These are phyloP conservation scores for Cyclophora punctaria DNA, from an alignment of 2,888 invertebrate genomes.

Conservation along the genomic window DNA sequence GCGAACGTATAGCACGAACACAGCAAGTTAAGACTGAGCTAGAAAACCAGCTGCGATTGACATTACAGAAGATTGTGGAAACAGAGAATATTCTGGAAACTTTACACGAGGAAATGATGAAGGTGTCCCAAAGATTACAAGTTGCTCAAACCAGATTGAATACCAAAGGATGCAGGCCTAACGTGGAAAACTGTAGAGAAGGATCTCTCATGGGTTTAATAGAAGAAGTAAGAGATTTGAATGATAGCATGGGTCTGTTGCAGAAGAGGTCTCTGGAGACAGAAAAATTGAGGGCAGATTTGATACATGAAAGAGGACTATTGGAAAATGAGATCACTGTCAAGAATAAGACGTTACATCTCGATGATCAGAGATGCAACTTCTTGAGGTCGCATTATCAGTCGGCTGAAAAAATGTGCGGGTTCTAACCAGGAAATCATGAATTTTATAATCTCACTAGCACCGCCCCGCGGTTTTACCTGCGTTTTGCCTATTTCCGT, in stretches of 20 bases:
- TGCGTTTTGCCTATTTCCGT: no score
- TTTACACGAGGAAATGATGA: constrained; percentile 57
- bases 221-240: constrained; percentile 60
- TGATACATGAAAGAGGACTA: constrained; percentile 56
- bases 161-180: constrained; percentile 53
- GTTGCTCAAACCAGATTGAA: constrained; percentile 64
- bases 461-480: no score
- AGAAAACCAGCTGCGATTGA: constrained; percentile 79
- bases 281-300: constrained; percentile 49
- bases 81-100: constrained; percentile 60
- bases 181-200: constrained; percentile 64
- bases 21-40: constrained; percentile 82
- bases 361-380: constrained; percentile 58
- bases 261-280: constrained; percentile 54
- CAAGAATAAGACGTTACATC: constrained; percentile 56
- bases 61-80: constrained; percentile 55
- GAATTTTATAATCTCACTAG: no score
- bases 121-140: constrained; percentile 57
- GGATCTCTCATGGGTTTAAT: constrained; percentile 57
- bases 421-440: constrained; percentile 34
- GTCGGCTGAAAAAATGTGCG: constrained; percentile 64
- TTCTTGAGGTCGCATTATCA: constrained; percentile 61
- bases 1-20: constrained; percentile 82
- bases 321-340: constrained; percentile 64
- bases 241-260: constrained; percentile 57